Evolutionary conservation across 2,113 vertebrate genomes (phyloP).

Genomic region (Rhodinocichla rosea): DNA sequence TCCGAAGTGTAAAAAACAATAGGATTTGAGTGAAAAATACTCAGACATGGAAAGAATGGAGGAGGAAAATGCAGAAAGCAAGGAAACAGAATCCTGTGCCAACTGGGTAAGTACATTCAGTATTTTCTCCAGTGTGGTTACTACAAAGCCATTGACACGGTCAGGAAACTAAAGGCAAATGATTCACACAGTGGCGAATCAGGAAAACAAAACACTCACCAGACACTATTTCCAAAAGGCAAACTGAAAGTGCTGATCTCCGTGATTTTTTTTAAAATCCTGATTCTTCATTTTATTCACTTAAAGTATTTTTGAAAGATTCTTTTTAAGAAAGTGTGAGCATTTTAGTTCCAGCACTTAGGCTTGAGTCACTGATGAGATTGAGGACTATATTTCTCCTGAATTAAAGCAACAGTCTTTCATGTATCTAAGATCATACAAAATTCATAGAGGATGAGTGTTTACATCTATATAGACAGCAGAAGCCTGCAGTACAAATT

Average conservation of each 20-base stretch:
- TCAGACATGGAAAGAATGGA: background rate
- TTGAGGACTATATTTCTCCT: background rate
- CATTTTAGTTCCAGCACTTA: background rate
- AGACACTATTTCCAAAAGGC: background rate
- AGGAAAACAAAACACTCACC: background rate
- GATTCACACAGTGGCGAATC: background rate
- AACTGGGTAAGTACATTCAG: background rate
- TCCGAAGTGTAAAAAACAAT: background rate
- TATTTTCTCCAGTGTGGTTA: background rate
- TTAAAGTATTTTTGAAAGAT: background rate
- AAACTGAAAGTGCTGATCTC: background rate
- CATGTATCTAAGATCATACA: background rate
- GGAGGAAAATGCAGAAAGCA: accelerated
- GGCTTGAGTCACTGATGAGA: background rate
- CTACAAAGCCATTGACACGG: background rate
- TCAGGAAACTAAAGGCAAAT: background rate
- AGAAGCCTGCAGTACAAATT: background rate
- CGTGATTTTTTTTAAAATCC: accelerated
- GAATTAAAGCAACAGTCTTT: background rate
- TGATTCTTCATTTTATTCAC: background rate
- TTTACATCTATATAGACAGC: background rate
- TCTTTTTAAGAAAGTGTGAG: background rate
- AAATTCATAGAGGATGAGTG: background rate
- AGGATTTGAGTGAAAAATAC: background rate
- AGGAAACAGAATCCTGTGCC: background rate